Percentiles rank a stretch among this genome's conserved stretches.
Evolutionary conservation across 1,140 invertebrate species (phyloP).

Genomic region (Panulirus ornatus): DNA sequence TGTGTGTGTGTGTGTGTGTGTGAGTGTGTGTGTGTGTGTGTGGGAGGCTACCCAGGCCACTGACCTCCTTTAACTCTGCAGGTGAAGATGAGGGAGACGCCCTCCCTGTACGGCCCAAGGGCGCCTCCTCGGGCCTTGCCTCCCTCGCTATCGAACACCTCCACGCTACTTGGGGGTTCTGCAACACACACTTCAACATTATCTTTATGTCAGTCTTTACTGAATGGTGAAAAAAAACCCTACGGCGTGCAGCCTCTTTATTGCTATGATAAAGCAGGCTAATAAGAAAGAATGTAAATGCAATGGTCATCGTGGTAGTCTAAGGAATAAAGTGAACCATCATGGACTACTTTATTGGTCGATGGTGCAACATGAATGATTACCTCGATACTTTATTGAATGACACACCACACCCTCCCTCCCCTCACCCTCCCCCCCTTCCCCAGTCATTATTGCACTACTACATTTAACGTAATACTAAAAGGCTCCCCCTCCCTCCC

Average conservation of each 20-base stretch:
- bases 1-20: constrained; percentile 6
- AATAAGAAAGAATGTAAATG: too few species aligned
- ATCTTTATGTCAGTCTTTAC: background rate
- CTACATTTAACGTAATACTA: too few species aligned
- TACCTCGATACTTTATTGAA: too few species aligned
- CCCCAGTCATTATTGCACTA: too few species aligned
- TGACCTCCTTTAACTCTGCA: constrained; percentile 42
- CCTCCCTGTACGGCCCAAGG: constrained; percentile 53
- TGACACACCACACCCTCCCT: background rate
- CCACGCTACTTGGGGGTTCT: constrained; percentile 47
- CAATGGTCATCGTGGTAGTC: too few species aligned
- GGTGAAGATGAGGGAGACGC: constrained; percentile 21
- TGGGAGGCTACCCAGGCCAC: background rate
- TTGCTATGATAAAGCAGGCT: too few species aligned
- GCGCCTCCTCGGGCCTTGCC: constrained; percentile 14
- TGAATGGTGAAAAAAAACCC: too few species aligned
- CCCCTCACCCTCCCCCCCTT: background rate
- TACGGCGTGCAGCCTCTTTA: too few species aligned
- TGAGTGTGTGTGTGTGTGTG: background rate
- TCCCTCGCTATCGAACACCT: constrained; percentile 49
- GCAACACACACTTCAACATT: background rate
- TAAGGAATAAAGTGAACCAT: too few species aligned
- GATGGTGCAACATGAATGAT: too few species aligned
- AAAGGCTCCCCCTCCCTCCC: too few species aligned
- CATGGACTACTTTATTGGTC: too few species aligned